phyloP scores from a whole-genome alignment of 2,797 vertebrate genomes.

The Streptopelia turtur region DNA sequence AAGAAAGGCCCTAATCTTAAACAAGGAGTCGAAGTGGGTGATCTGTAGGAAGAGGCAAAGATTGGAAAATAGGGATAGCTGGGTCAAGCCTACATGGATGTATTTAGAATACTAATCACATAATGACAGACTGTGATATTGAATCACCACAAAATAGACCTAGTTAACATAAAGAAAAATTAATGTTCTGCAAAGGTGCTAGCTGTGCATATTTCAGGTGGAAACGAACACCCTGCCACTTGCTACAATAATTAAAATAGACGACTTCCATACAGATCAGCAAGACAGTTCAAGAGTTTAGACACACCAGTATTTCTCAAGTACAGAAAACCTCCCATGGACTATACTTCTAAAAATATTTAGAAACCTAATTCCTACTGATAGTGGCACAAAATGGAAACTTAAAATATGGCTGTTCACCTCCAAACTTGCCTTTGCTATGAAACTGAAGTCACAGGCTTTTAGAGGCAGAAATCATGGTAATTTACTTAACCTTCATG shows the following conservation, averaged over 20 bases:
- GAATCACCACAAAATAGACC: slow-evolving; percentile 23
- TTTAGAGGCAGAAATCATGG: background rate
- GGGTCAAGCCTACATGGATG: background rate
- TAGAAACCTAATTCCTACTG: background rate
- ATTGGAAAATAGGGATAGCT: background rate
- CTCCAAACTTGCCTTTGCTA: background rate
- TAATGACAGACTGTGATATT: slow-evolving; percentile 16
- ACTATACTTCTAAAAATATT: background rate
- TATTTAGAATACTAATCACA: slow-evolving; percentile 48
- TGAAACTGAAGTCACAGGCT: background rate
- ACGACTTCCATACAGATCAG: background rate
- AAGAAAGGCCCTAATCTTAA: background rate
- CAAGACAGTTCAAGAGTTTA: background rate
- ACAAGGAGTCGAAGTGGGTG: background rate
- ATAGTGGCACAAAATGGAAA: background rate
- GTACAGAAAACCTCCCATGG: background rate
- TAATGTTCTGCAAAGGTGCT: background rate
- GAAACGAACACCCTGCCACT: background rate
- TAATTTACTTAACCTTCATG: background rate
- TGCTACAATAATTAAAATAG: background rate
- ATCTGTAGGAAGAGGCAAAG: slow-evolving; percentile 28
- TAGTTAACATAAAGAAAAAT: background rate
- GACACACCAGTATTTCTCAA: background rate
- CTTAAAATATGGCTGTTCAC: background rate
- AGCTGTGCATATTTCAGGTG: background rate